Evolutionary conservation across 2,797 vertebrate genomes (phyloP), one percentile per base, ranked within the genome.

Genomic region (Streptopelia turtur): DNA sequence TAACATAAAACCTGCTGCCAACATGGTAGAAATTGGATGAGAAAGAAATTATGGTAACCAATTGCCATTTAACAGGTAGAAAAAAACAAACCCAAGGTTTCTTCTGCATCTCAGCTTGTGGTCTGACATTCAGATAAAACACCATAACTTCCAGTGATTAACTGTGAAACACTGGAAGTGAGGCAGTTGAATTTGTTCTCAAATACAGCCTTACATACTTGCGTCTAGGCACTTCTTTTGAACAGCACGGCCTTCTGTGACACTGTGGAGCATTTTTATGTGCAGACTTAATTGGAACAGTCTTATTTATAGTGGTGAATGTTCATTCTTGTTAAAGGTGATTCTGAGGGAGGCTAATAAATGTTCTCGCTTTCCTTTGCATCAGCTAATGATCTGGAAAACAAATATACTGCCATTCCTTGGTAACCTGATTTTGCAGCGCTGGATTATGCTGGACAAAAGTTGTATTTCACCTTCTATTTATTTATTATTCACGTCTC

Each of bases 281-380:
- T 64, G 83, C 83, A 95, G 76, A 25, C 61, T 93, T 97, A 97
- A 95, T 96, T 96, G 92, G 91, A 96, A 72, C 77, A 94, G 80
- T 77, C 75, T 95, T 97, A 95, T 95, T 96, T 96, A 96, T 87
- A 85, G 83, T 50, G 22, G 80, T 68, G 90, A 95, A 95, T 95
- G 95, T 95, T 95, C 90, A 93, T 90, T 93, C 95, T 85, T 92
- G 90, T 90, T 96, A 94, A 91, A 96, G 84, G 87, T 92, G 78
- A 92, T 95, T 97, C 77, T 77, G 92, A 95, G 86, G 72, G 86
- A 95, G 82, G 60, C 64, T 94, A 94, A 95, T 93, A 94, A 95
- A 95, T 90, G 93, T 90, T 94, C 90, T 89, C 21, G 3, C 87
- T 92, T 94, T 80, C 45, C 75, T 89, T 90, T 94, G 68, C 90